Conservation (phyloP, 2,888 invertebrate genomes). For the Eupithecia vulgata region DNA sequence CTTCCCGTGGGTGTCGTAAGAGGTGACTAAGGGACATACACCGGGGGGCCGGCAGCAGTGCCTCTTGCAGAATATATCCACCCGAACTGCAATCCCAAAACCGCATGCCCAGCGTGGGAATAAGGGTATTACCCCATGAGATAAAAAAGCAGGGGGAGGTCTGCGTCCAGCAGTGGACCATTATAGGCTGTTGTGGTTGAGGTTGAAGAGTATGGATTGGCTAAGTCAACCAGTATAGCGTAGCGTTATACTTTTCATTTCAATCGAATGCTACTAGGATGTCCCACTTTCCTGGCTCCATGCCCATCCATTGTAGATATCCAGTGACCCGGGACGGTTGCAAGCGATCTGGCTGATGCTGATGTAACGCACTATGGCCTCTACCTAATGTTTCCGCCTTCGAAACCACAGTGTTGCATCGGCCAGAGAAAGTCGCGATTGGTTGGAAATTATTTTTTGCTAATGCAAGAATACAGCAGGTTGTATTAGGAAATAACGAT, state of each 20-base stretch:
- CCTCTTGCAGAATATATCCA: too few species aligned
- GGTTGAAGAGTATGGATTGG: too few species aligned
- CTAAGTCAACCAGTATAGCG: too few species aligned
- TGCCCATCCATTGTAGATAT: conserved; percentile 39
- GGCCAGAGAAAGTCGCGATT: neutral
- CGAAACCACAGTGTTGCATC: conserved; percentile 12
- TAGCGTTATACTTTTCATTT: neutral
- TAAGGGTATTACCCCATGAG: too few species aligned
- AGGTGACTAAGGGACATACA: too few species aligned
- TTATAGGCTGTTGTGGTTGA: too few species aligned
- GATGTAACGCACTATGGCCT: conserved; percentile 20
- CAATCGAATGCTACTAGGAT: neutral
- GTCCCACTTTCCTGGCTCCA: neutral
- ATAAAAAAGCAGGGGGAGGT: too few species aligned
- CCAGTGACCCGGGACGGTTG: conserved; percentile 44
- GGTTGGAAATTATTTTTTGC: neutral
- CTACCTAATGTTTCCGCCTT: conserved; percentile 22
- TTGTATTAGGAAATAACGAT: neutral
- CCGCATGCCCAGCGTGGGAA: too few species aligned
- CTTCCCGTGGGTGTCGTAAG: too few species aligned
- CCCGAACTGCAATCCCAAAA: too few species aligned
- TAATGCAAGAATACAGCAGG: neutral
- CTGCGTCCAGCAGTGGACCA: too few species aligned
- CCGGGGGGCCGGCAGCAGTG: too few species aligned
- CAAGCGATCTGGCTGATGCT: conserved; percentile 40